Conservation (phyloP, 2,797 vertebrate species). For the Oreochromis grahami region DNA sequence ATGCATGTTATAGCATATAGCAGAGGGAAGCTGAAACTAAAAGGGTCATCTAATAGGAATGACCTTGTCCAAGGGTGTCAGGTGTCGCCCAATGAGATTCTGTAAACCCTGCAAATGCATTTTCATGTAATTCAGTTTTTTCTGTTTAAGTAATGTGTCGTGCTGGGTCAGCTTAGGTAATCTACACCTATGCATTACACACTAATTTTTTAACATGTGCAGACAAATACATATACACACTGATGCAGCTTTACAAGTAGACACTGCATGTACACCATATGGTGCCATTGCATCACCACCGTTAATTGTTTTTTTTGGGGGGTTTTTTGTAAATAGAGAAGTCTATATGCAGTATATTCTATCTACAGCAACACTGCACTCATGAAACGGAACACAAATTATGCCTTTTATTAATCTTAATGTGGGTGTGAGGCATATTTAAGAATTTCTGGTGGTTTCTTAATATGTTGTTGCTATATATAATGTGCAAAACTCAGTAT, state of each 20-base stretch:
- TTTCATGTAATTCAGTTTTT: neutral
- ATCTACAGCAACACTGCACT: constrained; percentile 48
- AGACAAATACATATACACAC: neutral
- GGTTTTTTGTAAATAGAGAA: constrained; percentile 47
- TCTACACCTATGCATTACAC: neutral
- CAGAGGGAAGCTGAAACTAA: constrained; percentile 10
- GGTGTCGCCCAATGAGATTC: neutral
- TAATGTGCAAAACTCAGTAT: neutral
- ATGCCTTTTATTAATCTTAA: neutral
- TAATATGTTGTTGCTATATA: neutral
- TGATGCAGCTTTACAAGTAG: neutral
- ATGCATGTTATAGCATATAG: neutral
- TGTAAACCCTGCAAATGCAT: neutral
- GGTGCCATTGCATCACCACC: constrained; percentile 37
- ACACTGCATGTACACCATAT: neutral
- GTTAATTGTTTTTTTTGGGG: constrained; percentile 1
- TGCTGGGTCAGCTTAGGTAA: neutral
- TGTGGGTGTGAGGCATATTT: neutral
- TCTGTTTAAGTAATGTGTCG: neutral
- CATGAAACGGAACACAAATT: constrained; percentile 36
- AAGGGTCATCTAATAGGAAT: neutral
- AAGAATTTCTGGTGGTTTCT: neutral
- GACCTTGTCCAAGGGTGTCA: constrained; percentile 20
- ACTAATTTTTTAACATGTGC: neutral
- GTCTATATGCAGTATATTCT: constrained; percentile 48